Evolutionary conservation across 2,113 vertebrate species (phyloP), one percentile per base, ranked within the genome.

Genomic region (Amazona guildingii): DNA sequence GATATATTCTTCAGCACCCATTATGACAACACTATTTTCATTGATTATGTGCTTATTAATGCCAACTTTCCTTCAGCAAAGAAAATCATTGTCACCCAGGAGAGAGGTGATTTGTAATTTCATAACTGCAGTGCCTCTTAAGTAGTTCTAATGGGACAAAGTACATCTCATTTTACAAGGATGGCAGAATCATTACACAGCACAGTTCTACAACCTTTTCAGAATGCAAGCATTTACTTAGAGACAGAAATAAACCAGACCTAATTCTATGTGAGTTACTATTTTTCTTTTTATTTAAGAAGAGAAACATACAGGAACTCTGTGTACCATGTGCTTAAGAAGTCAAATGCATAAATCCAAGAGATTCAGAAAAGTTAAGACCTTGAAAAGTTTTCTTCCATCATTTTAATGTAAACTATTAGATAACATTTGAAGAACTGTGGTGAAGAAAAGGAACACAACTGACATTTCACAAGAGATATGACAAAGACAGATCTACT

Each of bases 1-100:
- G 63, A 91, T 8, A 87, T 7, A 83, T 86, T 81, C 43, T 69
- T 93, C 57, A 63, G 49, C 33, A 77, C 10, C 33, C 59, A 54
- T 85, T 79, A 82, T n/a, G 31, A 76, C 77, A 94, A 91, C 27
- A 72, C 54, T 81, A 27, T 92, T 83, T 76, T 86, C 43, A 95
- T 35, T 75, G 59, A 87, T 83, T 63, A 93, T 62, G 21, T 35
- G 20, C 57, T 87, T 86, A 92, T 80, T 90, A 97, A 92, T 39
- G 79, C 41, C 55, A 83, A 6, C 57, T 95, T 90, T 57, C 62
- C 69, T 83, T 91, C 92, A 89, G 70, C 13, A 6, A 77, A 87
- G 80, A 90, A 95, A 91, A 97, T 92, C 59, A 89, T n/a, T 70
- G 81, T 90, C 67, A 90, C 73, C 85, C 90, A 72, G 86, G 84